Percentiles rank a stretch among this genome's conserved stretches.
Evolutionary conservation across 2,113 vertebrate species (phyloP).

Genomic region (Forbesichthys papilliferus): DNA sequence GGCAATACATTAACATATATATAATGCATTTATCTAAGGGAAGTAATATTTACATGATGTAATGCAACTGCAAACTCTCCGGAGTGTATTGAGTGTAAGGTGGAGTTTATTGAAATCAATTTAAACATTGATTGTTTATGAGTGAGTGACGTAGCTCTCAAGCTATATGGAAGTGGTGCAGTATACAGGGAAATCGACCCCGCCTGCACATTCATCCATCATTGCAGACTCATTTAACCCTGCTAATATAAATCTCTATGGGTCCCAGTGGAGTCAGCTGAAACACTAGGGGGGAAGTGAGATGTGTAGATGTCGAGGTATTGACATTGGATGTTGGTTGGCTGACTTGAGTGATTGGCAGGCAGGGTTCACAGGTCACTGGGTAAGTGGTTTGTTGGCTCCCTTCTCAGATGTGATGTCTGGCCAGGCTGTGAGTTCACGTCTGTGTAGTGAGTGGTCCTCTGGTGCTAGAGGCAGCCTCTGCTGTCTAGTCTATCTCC

Average conservation of each 20-base stretch:
- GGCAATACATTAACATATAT: background rate
- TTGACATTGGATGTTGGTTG: conserved; percentile 12
- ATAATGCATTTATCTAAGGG: conserved; percentile 4
- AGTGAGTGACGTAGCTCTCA: too few species aligned
- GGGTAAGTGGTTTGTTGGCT: conserved; percentile 23
- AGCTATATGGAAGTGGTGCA: background rate
- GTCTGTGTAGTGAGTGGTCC: conserved; percentile 9
- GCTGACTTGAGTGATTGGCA: conserved; percentile 29
- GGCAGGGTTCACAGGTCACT: conserved; percentile 33
- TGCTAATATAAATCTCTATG: conserved; percentile 25
- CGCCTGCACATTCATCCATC: conserved; percentile 43
- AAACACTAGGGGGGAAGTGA: conserved; percentile 18
- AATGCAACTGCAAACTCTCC: background rate
- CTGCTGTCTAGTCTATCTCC: conserved; percentile 49
- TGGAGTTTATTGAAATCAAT: too few species aligned
- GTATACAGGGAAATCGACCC: background rate
- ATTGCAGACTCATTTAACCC: conserved; percentile 33
- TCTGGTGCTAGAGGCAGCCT: conserved; percentile 13
- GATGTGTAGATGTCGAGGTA: conserved; percentile 25
- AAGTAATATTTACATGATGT: conserved; percentile 9
- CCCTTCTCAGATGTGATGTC: background rate
- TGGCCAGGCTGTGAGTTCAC: conserved; percentile 2
- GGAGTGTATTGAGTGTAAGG: background rate
- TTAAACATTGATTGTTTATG: too few species aligned
- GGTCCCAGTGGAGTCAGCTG: conserved; percentile 1